Base-by-base conservation (phyloP, 53 echinoderm and acorn worm species). In the Pentamera pediparva region DNA sequence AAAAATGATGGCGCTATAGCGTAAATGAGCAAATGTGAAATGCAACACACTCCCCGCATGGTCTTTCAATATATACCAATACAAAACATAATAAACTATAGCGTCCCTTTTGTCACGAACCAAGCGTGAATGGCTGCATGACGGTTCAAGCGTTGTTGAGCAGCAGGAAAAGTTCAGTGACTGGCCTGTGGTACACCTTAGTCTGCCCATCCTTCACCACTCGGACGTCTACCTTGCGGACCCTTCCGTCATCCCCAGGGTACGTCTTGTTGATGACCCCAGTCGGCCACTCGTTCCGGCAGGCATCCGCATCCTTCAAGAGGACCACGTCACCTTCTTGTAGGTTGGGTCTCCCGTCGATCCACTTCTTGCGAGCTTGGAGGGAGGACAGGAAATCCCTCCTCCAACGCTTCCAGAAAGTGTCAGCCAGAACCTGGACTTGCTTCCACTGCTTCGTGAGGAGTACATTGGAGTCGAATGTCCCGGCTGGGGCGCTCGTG, bases 401-500 rank as follows among this genome's bases (percentile, higher is more conserved):
- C 45, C 40, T 71, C 80, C 80, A 80, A 6, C 72, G 43, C 35
- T 31, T 9, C 78, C 78, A 78, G n/a, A 79, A 79, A 54, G 65
- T 37, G 70, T 79, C 53, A 20, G 73, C 72, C 12, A 81, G 74
- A 24, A 76, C 62, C 35, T 82, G 83, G 4, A 82, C 83, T 45
- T 56, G 75, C 45, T 53, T 82, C 83, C 83, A 82, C 33, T 76
- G 83, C 8, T 55, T 69, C 56, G 32, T 56, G 31, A 49, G 74
- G 8, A 82, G 75, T 56, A 49, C 45, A 2, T 52, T 39, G 29
- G 54, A 24, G 21, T 27, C 38, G 41, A 76, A 75, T 40, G 53
- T 28, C 36, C 75, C 48, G 24, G 20, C 15, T 19, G 67, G 43
- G 30, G 65, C 67, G n/a, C 43, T 19, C 0, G 61, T 76, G 6